These are phyloP conservation scores for Acomys russatus DNA, from an alignment of 2,797 vertebrate species.

Conservation along the genomic window DNA sequence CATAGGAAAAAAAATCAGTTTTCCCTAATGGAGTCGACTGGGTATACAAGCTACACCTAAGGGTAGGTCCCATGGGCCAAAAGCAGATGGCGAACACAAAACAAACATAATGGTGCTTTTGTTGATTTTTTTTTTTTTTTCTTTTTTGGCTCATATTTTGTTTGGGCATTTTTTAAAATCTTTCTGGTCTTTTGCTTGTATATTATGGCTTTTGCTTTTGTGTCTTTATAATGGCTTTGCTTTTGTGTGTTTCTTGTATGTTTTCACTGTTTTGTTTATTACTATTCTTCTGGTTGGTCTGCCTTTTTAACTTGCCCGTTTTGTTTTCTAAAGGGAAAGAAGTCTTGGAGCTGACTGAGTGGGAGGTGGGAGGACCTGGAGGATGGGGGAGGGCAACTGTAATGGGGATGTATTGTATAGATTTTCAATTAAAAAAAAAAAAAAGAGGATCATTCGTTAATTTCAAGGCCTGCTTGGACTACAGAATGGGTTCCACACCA, in stretches of 20 bases:
- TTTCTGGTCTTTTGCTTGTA: background rate
- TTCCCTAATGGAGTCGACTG: background rate
- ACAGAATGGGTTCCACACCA: background rate
- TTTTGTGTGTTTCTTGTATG: background rate
- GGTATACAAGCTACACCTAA: background rate
- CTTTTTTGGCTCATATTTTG: background rate
- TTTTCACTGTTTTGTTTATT: background rate
- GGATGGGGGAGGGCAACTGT: background rate
- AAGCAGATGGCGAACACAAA: background rate
- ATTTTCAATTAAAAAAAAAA: background rate
- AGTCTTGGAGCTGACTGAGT: background rate
- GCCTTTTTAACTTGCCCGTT: background rate
- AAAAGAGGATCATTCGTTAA: background rate
- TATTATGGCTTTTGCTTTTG: background rate
- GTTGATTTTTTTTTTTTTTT: background rate
- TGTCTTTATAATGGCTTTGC: background rate
- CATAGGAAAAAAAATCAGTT: background rate
- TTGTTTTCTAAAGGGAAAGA: background rate
- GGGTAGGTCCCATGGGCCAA: background rate
- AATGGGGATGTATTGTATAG: background rate
- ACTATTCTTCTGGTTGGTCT: background rate
- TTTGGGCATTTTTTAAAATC: background rate
- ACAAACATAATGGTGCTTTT: background rate
- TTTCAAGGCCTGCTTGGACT: background rate
- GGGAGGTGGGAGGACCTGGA: no score